These are phyloP conservation scores for Eledona agricola DNA, from an alignment of 2,888 invertebrate genomes.

Conservation along the genomic window DNA sequence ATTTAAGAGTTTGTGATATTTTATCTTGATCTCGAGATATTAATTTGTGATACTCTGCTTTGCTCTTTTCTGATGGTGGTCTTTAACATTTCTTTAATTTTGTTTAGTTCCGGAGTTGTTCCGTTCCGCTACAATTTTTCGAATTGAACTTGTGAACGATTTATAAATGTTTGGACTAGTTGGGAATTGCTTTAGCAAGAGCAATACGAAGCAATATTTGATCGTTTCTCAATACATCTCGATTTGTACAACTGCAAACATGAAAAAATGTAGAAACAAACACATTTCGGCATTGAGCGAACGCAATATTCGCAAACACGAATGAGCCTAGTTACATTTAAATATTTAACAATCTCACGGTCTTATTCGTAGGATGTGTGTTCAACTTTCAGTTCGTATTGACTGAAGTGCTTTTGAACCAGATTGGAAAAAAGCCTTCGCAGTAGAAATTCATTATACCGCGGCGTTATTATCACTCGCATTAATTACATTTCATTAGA, in stretches of 20 bases:
- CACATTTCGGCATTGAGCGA: background rate
- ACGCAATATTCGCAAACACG: conserved; percentile 4
- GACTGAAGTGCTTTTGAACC: conserved; percentile 33
- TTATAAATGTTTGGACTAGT: conserved; percentile 1
- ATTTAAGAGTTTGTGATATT: too few species aligned
- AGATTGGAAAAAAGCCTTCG: conserved; percentile 28
- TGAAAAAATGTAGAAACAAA: too few species aligned
- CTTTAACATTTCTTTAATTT: too few species aligned
- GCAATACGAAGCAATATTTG: background rate
- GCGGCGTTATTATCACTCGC: background rate
- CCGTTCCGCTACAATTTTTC: too few species aligned
- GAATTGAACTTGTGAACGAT: background rate
- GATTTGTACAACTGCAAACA: too few species aligned
- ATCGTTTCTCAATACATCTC: background rate
- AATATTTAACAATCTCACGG: conserved; percentile 49
- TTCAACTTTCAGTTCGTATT: conserved; percentile 38
- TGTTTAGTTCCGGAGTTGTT: too few species aligned
- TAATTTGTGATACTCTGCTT: too few species aligned
- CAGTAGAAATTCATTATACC: too few species aligned
- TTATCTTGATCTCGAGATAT: too few species aligned
- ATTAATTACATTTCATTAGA: conserved; percentile 8
- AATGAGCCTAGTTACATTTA: conserved; percentile 33
- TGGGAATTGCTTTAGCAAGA: background rate
- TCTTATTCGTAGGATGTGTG: conserved; percentile 39
- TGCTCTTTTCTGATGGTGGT: too few species aligned